Evolutionary conservation across 2,888 invertebrate genomes (phyloP).

Genomic region (Volucella zonaria): DNA sequence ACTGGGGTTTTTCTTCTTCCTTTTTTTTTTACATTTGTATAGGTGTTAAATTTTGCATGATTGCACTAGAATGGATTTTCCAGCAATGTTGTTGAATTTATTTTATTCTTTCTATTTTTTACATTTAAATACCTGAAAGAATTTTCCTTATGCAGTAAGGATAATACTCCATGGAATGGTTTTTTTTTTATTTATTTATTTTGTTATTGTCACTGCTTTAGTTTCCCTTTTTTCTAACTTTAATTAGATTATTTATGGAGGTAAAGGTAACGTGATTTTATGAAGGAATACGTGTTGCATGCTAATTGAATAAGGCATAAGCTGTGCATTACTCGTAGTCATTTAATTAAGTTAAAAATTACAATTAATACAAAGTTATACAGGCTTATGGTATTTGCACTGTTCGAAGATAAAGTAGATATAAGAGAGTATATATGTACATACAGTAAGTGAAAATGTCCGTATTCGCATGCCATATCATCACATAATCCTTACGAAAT

Average conservation of each 20-base stretch:
- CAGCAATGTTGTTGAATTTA: constrained; percentile 55
- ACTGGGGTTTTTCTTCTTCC: too few species aligned
- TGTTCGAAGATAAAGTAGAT: too few species aligned
- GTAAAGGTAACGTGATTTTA: constrained; percentile 62
- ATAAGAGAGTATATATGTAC: too few species aligned
- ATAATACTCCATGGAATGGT: constrained; percentile 1
- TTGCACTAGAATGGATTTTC: constrained; percentile 57
- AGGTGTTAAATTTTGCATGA: constrained; percentile 67
- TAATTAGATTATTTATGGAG: constrained; percentile 64
- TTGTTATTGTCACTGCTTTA: constrained; percentile 3
- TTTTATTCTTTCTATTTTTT: constrained; percentile 13
- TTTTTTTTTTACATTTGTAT: constrained; percentile 33
- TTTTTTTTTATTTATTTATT: constrained; percentile 13
- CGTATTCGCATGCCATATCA: too few species aligned
- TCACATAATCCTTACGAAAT: too few species aligned
- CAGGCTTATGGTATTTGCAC: too few species aligned
- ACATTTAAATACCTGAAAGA: constrained; percentile 1
- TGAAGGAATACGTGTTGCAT: constrained; percentile 47
- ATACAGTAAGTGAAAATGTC: too few species aligned
- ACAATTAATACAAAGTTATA: too few species aligned
- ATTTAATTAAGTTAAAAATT: too few species aligned
- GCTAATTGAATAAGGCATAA: too few species aligned
- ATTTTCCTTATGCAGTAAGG: constrained; percentile 14
- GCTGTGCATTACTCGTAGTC: too few species aligned
- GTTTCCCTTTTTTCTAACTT: constrained; percentile 19